Evolutionary conservation across 2,888 invertebrate species (phyloP).

Genomic region (Mycalesis mineus): DNA sequence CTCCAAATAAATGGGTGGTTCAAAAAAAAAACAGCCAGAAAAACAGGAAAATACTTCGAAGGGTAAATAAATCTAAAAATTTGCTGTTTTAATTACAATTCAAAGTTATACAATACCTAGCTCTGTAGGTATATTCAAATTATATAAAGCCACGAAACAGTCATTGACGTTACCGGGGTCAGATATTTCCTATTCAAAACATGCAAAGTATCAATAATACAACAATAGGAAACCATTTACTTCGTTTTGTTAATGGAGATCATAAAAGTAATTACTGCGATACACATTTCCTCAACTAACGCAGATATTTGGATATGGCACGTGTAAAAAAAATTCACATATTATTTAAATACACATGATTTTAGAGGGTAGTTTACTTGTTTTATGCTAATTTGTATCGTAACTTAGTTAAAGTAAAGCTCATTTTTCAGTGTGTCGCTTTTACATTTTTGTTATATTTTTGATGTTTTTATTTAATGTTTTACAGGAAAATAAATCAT

Average conservation of each 20-base stretch:
- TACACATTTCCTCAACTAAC: background rate
- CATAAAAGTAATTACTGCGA: background rate
- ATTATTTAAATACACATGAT: background rate
- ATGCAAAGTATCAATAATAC: constrained; percentile 25
- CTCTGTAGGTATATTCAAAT: too few species aligned
- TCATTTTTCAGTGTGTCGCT: background rate
- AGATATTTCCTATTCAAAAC: constrained; percentile 14
- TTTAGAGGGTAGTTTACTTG: background rate
- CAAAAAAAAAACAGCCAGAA: too few species aligned
- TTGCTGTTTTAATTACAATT: too few species aligned
- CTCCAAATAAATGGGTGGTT: too few species aligned
- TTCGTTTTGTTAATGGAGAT: background rate
- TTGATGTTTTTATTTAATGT: background rate
- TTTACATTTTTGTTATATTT: background rate
- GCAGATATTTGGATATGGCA: background rate
- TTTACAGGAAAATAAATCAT: background rate
- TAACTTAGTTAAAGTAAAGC: background rate
- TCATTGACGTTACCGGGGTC: constrained; percentile 4
- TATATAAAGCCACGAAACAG: background rate
- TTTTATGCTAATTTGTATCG: background rate
- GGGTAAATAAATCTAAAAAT: too few species aligned
- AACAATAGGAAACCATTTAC: constrained; percentile 22
- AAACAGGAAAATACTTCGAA: too few species aligned
- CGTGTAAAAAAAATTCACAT: constrained; percentile 14
- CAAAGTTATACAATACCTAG: too few species aligned